Base-by-base conservation (phyloP, 2,888 invertebrate genomes). In the Tholera decimalis region DNA sequence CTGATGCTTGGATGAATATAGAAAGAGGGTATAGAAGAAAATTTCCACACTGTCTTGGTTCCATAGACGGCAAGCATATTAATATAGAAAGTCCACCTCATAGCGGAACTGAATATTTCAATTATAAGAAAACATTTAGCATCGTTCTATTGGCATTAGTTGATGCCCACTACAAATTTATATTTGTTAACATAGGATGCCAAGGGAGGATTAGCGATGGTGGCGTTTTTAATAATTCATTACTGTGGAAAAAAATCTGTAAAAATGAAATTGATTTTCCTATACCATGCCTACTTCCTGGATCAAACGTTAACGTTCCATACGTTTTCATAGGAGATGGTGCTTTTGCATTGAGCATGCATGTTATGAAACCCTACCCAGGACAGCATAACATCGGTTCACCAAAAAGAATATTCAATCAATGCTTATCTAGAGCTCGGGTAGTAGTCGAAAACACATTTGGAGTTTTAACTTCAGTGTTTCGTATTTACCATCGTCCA, bases 111-210 rank as follows among this genome's bases (percentile, higher is more conserved):
- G 65, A 65, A 59, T 65, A 67, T 73, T 84, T 59, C 35, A 83
- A 83, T 47, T 85, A 84, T 73, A 85, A 85, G 68, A 79, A 80
- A 13, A 65, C 65, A 41, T 65, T 69, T 56, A 68, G 64, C 68
- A 79, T 84, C 69, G 79, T 82, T 35, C 76, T 87, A 3, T 55
- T 86, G 62, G 85, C 83, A 5, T 50, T 85, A 73, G 85, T 87
- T n/a, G 84, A 87, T 77, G 70, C 71, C 66, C 65, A 85, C 18
- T 87, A 85, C 43, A 79, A 80, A 39, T 39, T 39, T 18, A 3
- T 39, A 39, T 39, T 39, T 8, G 18, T 18, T 2, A 18, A 39
- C 39, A 39, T 39, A 8, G 39, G 39, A 8, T 9, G 39, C 8
- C 39, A 39, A 39, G 39, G 39, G 9, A 39, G 39, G 18, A 39